Conservation (phyloP, 2,113 vertebrate species). For the Vanacampus margaritifer region DNA sequence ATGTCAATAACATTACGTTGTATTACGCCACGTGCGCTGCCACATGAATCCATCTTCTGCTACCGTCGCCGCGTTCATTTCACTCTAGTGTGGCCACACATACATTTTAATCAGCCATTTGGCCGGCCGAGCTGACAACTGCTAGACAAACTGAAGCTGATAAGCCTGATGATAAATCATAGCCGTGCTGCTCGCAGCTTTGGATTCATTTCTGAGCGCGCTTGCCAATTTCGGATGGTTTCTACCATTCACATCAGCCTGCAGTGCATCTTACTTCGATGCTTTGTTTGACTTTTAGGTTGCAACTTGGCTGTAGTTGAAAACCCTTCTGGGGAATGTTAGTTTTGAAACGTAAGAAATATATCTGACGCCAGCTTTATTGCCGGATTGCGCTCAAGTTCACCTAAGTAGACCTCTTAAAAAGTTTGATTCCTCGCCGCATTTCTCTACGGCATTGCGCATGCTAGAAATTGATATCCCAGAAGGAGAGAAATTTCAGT, state of each 20-base stretch:
- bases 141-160: constrained; percentile 60
- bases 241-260: constrained; percentile 17
- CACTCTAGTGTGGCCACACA: constrained; percentile 66
- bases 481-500: background rate
- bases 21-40: constrained; percentile 53
- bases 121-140: constrained; percentile 61
- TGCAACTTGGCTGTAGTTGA: constrained; percentile 14
- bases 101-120: constrained; percentile 73
- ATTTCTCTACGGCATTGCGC: background rate
- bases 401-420: constrained; percentile 10
- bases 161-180: constrained; percentile 67
- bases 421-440: background rate
- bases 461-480: background rate
- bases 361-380: constrained; percentile 13
- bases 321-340: constrained; percentile 15
- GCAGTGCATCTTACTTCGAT: background rate
- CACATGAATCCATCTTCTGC: constrained; percentile 63
- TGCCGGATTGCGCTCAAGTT: background rate
- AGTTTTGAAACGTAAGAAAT: constrained; percentile 41
- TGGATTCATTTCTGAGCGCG: constrained; percentile 44
- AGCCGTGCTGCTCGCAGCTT: constrained; percentile 32
- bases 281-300: background rate
- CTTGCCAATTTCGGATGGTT: constrained; percentile 45
- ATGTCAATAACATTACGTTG: constrained; percentile 69
- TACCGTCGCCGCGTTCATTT: constrained; percentile 59